Conservation (phyloP, 1,140 invertebrate genomes). For the Drosophila ambigua region DNA sequence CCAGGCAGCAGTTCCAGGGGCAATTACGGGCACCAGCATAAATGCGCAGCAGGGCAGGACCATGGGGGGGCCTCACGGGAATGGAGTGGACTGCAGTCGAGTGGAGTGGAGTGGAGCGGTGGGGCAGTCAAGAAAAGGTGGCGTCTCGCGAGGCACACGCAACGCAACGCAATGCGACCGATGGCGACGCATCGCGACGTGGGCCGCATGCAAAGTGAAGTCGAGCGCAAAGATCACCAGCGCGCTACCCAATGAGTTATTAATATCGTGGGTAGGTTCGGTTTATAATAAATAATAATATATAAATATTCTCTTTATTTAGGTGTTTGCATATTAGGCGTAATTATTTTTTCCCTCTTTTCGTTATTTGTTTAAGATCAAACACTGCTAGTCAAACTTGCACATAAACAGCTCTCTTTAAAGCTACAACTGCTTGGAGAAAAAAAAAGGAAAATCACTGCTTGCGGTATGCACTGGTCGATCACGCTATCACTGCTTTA, state of each 20-base stretch:
- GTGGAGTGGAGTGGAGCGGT: neutral
- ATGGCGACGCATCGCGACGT: slow-evolving; percentile 32
- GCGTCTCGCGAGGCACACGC: slow-evolving; percentile 37
- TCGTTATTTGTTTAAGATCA: too few relatives aligned
- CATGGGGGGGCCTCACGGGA: slow-evolving; percentile 40
- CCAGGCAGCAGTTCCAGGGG: slow-evolving; percentile 22
- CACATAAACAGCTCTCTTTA: too few relatives aligned
- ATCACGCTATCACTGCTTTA: neutral
- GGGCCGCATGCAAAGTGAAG: slow-evolving; percentile 60
- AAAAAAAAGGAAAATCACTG: neutral
- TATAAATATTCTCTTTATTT: too few relatives aligned
- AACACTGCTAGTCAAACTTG: too few relatives aligned
- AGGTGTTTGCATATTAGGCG: too few relatives aligned
- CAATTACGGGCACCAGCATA: slow-evolving; percentile 69
- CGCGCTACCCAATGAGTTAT: slow-evolving; percentile 6
- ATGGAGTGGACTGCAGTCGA: neutral
- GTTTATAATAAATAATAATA: neutral
- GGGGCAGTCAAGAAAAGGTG: neutral
- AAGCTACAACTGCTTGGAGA: too few relatives aligned
- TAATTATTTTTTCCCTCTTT: too few relatives aligned
- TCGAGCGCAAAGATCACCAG: slow-evolving; percentile 15
- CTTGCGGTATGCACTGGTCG: slow-evolving; percentile 16
- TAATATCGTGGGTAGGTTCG: slow-evolving; percentile 7
- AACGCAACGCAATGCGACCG: slow-evolving; percentile 8
- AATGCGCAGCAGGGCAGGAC: slow-evolving; percentile 56